These are phyloP conservation scores for Morinoia aosen DNA, from an alignment of 2,888 invertebrate species.

Conservation along the genomic window DNA sequence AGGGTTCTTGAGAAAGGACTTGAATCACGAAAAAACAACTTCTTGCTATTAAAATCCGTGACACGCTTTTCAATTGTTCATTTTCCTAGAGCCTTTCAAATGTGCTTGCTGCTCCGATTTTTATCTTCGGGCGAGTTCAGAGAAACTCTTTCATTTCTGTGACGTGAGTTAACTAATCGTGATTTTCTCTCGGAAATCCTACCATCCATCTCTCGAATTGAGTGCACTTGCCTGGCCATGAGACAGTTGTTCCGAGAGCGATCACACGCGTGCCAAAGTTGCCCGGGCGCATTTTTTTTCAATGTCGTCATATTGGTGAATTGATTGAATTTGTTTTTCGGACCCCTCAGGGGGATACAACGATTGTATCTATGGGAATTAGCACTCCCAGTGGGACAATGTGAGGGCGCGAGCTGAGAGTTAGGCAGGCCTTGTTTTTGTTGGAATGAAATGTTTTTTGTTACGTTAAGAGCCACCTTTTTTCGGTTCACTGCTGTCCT, in stretches of 20 bases:
- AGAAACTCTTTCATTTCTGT: not conserved
- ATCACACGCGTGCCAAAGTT: not conserved
- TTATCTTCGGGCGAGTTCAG: not conserved
- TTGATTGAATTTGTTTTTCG: not conserved
- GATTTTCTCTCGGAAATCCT: conserved; percentile 5
- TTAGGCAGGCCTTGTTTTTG: too few species aligned
- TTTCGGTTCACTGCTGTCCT: too few species aligned
- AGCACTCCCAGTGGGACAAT: too few species aligned
- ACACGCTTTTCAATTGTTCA: not conserved
- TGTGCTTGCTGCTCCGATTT: not conserved
- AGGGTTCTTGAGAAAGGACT: not conserved
- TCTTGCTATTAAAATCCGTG: not conserved
- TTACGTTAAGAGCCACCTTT: too few species aligned
- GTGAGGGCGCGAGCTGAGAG: too few species aligned
- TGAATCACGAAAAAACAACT: not conserved
- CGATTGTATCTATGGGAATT: too few species aligned
- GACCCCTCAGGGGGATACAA: too few species aligned
- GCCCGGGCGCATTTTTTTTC: not conserved
- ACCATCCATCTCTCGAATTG: not conserved
- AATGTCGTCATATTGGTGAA: not conserved
- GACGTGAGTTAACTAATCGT: not conserved
- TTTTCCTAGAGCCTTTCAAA: not conserved
- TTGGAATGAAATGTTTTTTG: too few species aligned
- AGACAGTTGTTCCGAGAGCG: not conserved
- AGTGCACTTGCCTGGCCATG: not conserved